Base-by-base conservation (phyloP, 1,140 invertebrate genomes). In the Matsumurasca onukii region DNA sequence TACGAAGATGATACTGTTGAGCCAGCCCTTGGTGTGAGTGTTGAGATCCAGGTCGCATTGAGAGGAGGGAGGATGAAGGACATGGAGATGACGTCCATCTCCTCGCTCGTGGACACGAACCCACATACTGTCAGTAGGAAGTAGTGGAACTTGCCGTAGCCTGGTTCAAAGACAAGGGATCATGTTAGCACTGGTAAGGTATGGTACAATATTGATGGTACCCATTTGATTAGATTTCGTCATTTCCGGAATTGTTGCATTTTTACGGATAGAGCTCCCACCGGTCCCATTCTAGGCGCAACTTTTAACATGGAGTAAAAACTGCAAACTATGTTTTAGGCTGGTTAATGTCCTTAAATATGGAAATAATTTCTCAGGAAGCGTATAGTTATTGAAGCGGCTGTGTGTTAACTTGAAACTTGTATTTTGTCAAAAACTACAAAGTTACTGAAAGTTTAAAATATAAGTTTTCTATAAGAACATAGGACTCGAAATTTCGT, bases 21-120 rank as follows among this genome's bases (percentile, higher is more conserved):
- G 87, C 91, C 91, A 93, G 82, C 94, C 90, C 86, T 95, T 97
- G 59, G 91, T 90, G 64, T 88, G 83, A 20, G 93, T 94, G 73
- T 89, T 90, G 75, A 97, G 86, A 51, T 93, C 82, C 75, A 98
- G 84, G 80, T 97, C 94, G 85, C 94, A 95, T 81, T 95, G 89
- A 63, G 94, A 94, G 71, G 93, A 92, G 39, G 95, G 55, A 98
- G 80, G 76, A 97, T 91, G 84, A 97, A 97, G 65, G 94, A 93
- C 88, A 95, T 93, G 59, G 94, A 94, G 75, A 95, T 93, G 79
- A 97, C 90, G 81, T 97, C 94, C 86, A 97, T 95, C 82, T 96
- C 93, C 84, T 97, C 94, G 77, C 92, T 94, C 51, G 94, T 95
- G 81, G 94, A 94, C 74, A 95, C 94, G 81, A 95, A 91, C 67